phyloP scores from a whole-genome alignment of 2,797 vertebrate genomes.

The Nannoperca obscura region DNA sequence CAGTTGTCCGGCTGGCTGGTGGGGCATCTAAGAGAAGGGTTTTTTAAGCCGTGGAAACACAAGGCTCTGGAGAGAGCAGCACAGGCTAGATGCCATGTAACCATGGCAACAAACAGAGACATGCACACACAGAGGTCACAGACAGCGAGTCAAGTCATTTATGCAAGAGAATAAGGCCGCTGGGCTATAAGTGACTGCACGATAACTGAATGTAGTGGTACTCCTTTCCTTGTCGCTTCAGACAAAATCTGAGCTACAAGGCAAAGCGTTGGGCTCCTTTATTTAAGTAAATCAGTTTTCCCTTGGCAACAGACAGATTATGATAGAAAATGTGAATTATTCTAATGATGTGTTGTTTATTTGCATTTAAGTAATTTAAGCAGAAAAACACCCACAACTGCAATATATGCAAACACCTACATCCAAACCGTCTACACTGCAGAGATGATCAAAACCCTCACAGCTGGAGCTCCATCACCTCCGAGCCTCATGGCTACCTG shows the following conservation, averaged over 20 bases:
- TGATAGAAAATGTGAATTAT: neutral
- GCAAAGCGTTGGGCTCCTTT: neutral
- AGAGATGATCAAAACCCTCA: constrained; percentile 1
- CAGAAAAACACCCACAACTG: neutral
- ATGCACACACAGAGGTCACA: constrained; percentile 31
- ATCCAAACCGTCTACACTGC: neutral
- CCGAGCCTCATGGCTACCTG: neutral
- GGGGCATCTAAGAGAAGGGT: constrained; percentile 24
- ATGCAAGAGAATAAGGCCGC: constrained; percentile 25
- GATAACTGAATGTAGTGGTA: constrained; percentile 1
- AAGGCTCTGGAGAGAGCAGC: constrained; percentile 10
- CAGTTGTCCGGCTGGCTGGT: constrained; percentile 40
- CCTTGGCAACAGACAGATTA: neutral
- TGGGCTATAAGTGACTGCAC: constrained; percentile 13
- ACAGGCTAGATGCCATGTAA: constrained; percentile 34
- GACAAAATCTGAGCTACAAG: neutral
- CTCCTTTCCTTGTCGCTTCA: neutral
- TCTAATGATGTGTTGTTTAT: neutral
- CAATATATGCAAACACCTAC: neutral
- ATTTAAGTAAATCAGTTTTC: neutral
- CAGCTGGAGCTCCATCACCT: neutral
- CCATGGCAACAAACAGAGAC: constrained; percentile 63
- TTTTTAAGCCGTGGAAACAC: constrained; percentile 37
- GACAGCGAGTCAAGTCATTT: constrained; percentile 39
- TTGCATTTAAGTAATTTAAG: neutral